Conservation (phyloP, 2,113 vertebrate species). For the Felis chaus region DNA sequence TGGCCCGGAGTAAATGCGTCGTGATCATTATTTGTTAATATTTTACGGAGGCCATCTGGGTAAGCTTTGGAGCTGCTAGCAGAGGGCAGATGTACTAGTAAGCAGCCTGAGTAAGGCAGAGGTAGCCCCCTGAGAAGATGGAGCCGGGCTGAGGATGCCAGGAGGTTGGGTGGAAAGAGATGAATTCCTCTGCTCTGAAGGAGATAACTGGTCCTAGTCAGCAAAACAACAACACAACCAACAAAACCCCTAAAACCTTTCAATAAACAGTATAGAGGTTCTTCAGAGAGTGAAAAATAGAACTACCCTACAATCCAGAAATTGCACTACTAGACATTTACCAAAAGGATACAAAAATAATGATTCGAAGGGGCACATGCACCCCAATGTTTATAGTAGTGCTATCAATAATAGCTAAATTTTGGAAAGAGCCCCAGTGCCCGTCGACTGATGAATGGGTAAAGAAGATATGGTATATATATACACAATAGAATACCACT, state of each 20-base stretch:
- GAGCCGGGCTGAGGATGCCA: not conserved
- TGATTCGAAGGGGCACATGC: not conserved
- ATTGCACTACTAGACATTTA: not conserved
- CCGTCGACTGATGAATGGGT: not conserved
- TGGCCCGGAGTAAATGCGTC: not conserved
- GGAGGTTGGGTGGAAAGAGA: not conserved
- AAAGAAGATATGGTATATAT: not conserved
- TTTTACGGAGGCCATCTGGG: not conserved
- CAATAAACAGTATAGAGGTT: not conserved
- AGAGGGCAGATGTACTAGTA: not conserved
- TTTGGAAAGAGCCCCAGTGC: not conserved
- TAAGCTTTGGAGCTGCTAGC: not conserved
- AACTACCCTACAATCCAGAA: not conserved
- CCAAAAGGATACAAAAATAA: not conserved
- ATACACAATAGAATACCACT: not conserved
- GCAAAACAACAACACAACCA: not conserved
- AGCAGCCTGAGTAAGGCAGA: not conserved
- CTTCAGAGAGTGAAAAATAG: not conserved
- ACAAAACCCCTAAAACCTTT: not conserved
- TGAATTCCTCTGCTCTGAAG: conserved; percentile 6
- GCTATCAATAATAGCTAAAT: not conserved
- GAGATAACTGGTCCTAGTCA: conserved; percentile 28
- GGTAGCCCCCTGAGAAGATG: not conserved
- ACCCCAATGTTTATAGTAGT: not conserved
- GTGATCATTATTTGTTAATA: not conserved